Percentiles rank a stretch among this genome's conserved stretches.
phyloP scores from a whole-genome alignment of 53 echinoderm and acorn worm species.

The Luidia sarsii region DNA sequence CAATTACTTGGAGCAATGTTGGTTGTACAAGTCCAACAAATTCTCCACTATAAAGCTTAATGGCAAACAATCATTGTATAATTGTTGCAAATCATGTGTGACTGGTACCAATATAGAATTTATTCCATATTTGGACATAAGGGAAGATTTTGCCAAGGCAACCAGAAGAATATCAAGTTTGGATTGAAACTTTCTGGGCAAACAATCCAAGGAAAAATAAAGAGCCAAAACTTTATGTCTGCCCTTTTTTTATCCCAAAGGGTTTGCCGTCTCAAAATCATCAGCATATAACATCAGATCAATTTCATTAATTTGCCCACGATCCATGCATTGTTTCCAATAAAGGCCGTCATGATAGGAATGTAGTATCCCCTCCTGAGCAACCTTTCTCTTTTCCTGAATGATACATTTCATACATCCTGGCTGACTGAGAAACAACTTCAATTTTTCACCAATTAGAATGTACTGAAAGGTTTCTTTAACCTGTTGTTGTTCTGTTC shows the following conservation, averaged over 20 bases:
- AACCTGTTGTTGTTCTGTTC: slow-evolving; percentile 8
- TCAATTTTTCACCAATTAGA: slow-evolving; percentile 29
- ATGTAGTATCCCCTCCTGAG: slow-evolving; percentile 12
- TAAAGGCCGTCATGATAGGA: slow-evolving; percentile 48
- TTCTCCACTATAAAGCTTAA: slow-evolving; percentile 8
- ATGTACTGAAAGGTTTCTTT: slow-evolving; percentile 50
- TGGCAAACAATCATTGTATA: background rate
- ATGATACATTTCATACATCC: slow-evolving; percentile 44
- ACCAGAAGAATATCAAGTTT: slow-evolving; percentile 19
- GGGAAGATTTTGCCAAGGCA: background rate
- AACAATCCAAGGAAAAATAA: background rate
- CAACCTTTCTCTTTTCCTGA: background rate
- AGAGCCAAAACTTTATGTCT: background rate
- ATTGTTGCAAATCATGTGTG: background rate
- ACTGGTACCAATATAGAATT: background rate
- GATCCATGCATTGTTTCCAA: slow-evolving; percentile 6
- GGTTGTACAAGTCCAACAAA: slow-evolving; percentile 21
- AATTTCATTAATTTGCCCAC: background rate
- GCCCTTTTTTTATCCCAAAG: slow-evolving; percentile 20
- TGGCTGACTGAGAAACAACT: slow-evolving; percentile 39
- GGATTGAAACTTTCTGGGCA: background rate
- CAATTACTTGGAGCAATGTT: slow-evolving; percentile 29
- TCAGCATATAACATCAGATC: background rate
- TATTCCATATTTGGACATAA: slow-evolving; percentile 12
- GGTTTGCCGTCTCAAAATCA: slow-evolving; percentile 27